Conservation (phyloP, 23 tunicate genomes). For the Oikopleura dioica region DNA sequence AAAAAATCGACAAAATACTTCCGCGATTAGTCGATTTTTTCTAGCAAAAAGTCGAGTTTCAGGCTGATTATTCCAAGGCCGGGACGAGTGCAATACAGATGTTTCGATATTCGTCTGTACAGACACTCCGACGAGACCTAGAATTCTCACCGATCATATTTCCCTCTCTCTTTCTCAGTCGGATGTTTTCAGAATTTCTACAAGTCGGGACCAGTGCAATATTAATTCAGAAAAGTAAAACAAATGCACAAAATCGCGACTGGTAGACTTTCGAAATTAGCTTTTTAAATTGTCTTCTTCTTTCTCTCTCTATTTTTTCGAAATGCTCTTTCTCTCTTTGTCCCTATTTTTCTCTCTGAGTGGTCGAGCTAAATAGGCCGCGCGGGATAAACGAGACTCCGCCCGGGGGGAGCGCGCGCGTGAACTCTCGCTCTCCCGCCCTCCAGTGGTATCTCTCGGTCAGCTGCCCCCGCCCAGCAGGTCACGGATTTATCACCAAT, state of each 20-base stretch:
- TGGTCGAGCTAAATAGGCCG: neutral
- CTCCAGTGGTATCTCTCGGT: too few relatives aligned
- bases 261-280: neutral
- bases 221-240: neutral
- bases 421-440: too few relatives aligned
- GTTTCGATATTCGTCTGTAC: neutral
- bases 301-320: neutral
- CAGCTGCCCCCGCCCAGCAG: too few relatives aligned
- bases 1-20: neutral
- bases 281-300: neutral
- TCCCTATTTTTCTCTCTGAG: neutral
- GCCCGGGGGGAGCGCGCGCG: too few relatives aligned
- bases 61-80: neutral
- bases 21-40: neutral
- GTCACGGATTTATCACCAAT: too few relatives aligned
- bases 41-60: too few relatives aligned
- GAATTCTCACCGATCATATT: neutral
- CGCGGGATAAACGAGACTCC: too few relatives aligned
- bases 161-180: neutral
- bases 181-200: neutral
- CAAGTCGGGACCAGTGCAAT: conserved; percentile 1
- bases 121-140: neutral
- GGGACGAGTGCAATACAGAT: conserved; percentile 5
- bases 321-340: neutral
- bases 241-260: neutral